Conservation (phyloP, 2,113 vertebrate genomes). For the Ammodytes dubius region DNA sequence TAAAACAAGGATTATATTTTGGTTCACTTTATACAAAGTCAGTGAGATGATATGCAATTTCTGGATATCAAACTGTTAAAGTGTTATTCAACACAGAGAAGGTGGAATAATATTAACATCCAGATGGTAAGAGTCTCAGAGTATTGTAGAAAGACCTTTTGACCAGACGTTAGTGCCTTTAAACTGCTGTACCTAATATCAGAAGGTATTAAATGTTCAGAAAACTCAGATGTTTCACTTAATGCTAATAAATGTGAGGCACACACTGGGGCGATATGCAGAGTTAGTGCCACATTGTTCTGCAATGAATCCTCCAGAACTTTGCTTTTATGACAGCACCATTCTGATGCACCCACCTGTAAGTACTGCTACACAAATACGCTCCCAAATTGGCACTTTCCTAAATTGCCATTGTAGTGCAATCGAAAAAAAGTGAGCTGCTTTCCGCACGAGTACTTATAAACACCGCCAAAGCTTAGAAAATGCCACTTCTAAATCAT, state of each 20-base stretch:
- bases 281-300: background rate
- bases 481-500: conserved; percentile 1
- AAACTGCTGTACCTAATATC: background rate
- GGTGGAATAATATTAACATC: background rate
- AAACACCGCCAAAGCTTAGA: background rate
- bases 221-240: background rate
- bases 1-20: background rate
- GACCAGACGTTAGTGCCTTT: background rate
- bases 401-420: background rate
- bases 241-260: background rate
- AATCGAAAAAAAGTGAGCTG: conserved; percentile 30
- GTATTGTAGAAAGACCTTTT: background rate
- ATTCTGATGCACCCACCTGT: conserved; percentile 14
- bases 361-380: conserved; percentile 25
- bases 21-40: background rate
- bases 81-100: background rate
- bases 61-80: background rate
- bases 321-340: background rate
- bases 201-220: background rate
- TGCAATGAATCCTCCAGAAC: conserved; percentile 15
- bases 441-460: conserved; percentile 18
- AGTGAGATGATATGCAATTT: background rate
- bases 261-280: background rate
- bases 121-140: background rate
- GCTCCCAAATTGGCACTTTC: conserved; percentile 20